A percentile compares a stretch with the other conserved stretches of the same genome.
Evolutionary conservation across 30 jellyfish, hydroid and myxozoan species (phyloP).

Genomic region (Turritopsis rubra): DNA sequence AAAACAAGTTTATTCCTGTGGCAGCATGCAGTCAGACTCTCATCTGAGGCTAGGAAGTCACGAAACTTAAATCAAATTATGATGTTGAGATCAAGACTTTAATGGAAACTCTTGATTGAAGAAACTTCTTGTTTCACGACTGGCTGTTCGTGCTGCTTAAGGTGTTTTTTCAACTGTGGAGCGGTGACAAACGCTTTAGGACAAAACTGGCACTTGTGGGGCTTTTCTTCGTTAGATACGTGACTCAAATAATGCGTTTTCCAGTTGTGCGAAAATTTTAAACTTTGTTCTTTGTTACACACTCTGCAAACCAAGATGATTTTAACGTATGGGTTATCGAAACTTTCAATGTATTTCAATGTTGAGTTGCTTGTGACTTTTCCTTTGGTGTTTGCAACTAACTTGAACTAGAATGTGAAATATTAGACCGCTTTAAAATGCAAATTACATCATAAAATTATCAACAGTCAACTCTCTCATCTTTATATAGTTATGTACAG

Average conservation of each 20-base stretch:
- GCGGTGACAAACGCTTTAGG: conserved; percentile 34
- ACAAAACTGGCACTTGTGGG: conserved; percentile 34
- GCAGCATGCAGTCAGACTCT: background rate
- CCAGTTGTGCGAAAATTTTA: conserved; percentile 40
- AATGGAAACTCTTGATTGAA: background rate
- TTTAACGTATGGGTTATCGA: conserved; percentile 34
- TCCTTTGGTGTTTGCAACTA: background rate
- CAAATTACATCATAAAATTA: background rate
- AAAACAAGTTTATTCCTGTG: background rate
- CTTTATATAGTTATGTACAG: no score
- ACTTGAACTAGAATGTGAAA: background rate
- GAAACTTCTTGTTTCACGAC: background rate
- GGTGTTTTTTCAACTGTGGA: conserved; percentile 36
- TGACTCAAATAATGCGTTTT: conserved; percentile 38
- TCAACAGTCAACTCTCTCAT: conserved; percentile 13
- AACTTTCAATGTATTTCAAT: conserved; percentile 33
- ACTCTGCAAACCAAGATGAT: conserved; percentile 32
- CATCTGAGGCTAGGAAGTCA: background rate
- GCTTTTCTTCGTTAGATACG: conserved; percentile 33
- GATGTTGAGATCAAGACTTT: background rate
- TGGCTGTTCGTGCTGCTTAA: conserved; percentile 10
- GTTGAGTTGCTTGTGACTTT: conserved; percentile 19
- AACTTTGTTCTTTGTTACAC: conserved; percentile 37
- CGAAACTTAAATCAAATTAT: no score
- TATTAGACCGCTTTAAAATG: background rate